A percentile compares a stretch with the other conserved stretches of the same genome.
Conservation (phyloP, 2,888 invertebrate genomes). For the Rosalia funebris region DNA sequence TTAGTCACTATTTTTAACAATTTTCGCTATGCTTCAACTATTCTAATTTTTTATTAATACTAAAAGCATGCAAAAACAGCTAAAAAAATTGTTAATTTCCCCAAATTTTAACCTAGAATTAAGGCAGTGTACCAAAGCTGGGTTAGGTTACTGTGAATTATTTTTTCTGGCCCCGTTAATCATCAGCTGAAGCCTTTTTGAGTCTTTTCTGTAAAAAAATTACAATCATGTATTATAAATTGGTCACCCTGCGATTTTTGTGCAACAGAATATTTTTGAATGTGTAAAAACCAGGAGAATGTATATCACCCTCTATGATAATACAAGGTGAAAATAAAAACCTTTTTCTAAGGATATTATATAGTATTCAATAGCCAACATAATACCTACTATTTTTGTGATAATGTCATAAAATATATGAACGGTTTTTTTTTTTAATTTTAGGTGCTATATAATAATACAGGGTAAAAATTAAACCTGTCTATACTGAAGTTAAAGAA, state of each 20-base stretch:
- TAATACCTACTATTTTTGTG: too few species aligned
- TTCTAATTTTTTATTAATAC: slow-evolving; percentile 6
- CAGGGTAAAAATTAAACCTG: too few species aligned
- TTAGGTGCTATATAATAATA: too few species aligned
- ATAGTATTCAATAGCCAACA: too few species aligned
- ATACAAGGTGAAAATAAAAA: too few species aligned
- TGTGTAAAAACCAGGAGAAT: too few species aligned
- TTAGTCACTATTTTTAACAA: background rate
- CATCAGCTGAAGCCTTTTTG: slow-evolving; percentile 60
- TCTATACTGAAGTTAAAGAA: too few species aligned
- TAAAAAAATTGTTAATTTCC: slow-evolving; percentile 16
- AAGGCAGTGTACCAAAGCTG: slow-evolving; percentile 41
- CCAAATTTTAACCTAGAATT: slow-evolving; percentile 20
- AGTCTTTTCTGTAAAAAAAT: slow-evolving; percentile 63
- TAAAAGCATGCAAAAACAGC: slow-evolving; percentile 22
- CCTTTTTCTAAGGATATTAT: too few species aligned
- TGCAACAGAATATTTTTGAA: slow-evolving; percentile 22
- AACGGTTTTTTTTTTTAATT: too few species aligned
- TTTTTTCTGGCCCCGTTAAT: slow-evolving; percentile 47
- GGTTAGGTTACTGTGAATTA: slow-evolving; percentile 38
- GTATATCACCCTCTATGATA: too few species aligned
- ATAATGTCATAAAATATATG: too few species aligned
- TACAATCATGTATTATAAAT: slow-evolving; percentile 30
- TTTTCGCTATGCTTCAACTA: slow-evolving; percentile 13
- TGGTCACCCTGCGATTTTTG: background rate